Evolutionary conservation across 2,797 vertebrate genomes (phyloP).

Genomic region (Pipistrellus pipistrellus): DNA sequence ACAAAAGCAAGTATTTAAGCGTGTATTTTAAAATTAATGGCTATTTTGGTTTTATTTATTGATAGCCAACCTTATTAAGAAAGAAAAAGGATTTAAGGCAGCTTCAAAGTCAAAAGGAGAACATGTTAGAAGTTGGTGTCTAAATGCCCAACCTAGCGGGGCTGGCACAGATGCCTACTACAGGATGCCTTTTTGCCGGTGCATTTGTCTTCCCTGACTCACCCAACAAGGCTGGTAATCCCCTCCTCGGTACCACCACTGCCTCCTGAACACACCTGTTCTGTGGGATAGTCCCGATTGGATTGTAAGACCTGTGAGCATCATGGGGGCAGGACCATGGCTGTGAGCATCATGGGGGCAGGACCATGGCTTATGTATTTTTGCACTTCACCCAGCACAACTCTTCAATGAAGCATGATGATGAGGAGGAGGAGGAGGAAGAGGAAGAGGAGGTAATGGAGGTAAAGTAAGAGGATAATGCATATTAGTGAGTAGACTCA

Average conservation of each 20-base stretch:
- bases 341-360: neutral
- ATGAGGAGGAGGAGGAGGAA: too few species aligned
- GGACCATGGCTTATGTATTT: neutral
- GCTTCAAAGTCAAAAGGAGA: constrained; percentile 20
- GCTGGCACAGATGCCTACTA: neutral
- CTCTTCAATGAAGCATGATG: neutral
- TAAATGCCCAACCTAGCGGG: neutral
- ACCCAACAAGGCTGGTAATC: neutral
- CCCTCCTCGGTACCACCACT: neutral
- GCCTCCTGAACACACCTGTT: neutral
- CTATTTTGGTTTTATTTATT: constrained; percentile 11
- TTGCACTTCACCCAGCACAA: neutral
- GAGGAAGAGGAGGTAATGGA: too few species aligned
- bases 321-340: neutral
- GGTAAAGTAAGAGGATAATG: too few species aligned
- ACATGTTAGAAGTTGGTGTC: neutral
- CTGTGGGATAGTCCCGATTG: too few species aligned
- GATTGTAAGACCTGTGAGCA: neutral
- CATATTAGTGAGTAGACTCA: neutral
- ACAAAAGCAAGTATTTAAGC: neutral
- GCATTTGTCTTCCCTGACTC: neutral
- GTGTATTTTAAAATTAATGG: constrained; percentile 3
- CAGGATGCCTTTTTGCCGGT: neutral
- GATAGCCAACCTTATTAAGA: neutral
- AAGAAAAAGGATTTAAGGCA: neutral